Conservation (phyloP, 1,140 invertebrate species). For the Heliconius hewitsoni region DNA sequence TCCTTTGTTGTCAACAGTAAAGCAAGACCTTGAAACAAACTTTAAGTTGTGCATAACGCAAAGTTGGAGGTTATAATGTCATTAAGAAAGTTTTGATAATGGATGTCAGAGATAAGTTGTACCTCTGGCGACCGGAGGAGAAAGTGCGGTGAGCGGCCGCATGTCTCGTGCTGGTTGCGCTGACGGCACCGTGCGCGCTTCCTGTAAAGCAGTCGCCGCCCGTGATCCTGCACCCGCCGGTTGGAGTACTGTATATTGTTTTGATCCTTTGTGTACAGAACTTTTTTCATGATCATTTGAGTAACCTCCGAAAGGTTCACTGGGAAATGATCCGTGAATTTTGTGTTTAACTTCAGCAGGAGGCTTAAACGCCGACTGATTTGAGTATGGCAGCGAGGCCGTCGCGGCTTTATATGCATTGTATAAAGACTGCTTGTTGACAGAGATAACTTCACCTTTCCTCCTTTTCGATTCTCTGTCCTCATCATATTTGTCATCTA, state of each 20-base stretch:
- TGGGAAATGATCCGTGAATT: conserved; percentile 73
- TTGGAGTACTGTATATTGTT: conserved; percentile 92
- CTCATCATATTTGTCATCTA: conserved; percentile 78
- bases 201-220: conserved; percentile 89
- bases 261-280: conserved; percentile 62
- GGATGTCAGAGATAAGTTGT: conserved; percentile 60
- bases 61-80: conserved; percentile 67
- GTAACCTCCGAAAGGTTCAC: conserved; percentile 70
- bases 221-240: conserved; percentile 89
- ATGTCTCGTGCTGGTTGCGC: conserved; percentile 76
- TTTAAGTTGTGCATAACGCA: conserved; percentile 63
- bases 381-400: conserved; percentile 83
- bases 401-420: conserved; percentile 81
- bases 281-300: conserved; percentile 71
- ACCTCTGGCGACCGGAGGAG: conserved; percentile 89
- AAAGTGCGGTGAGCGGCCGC: conserved; percentile 82
- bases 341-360: conserved; percentile 83
- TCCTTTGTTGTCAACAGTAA: conserved; percentile 13
- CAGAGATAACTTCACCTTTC: conserved; percentile 75
- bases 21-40: conserved; percentile 73
- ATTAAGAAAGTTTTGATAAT: conserved; percentile 72
- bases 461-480: conserved; percentile 71
- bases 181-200: conserved; percentile 85
- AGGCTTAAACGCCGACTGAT: conserved; percentile 88
- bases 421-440: conserved; percentile 78